Evolutionary conservation across 2,888 invertebrate species (phyloP).

Genomic region (Neocrepidodera transversa): DNA sequence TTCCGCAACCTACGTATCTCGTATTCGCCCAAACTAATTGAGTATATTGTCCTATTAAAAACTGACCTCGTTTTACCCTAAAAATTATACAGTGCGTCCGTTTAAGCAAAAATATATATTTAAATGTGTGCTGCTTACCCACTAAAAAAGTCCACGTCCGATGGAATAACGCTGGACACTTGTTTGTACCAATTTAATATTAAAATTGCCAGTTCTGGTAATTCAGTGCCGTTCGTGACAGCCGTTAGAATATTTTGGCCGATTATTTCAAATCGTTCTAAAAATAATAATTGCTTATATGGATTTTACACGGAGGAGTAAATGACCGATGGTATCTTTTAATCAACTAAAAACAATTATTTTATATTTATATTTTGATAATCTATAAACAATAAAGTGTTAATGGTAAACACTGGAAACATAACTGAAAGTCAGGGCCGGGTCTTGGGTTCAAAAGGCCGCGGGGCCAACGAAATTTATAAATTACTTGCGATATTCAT

Average conservation of each 20-base stretch:
- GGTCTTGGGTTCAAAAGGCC: too few relatives aligned
- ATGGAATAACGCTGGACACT: constrained; percentile 42
- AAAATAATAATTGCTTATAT: constrained; percentile 3
- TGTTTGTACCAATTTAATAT: constrained; percentile 46
- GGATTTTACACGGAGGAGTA: too few relatives aligned
- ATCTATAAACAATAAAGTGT: too few relatives aligned
- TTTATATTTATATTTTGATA: too few relatives aligned
- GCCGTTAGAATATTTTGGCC: constrained; percentile 45
- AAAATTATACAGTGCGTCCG: constrained; percentile 1
- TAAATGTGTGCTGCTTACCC: constrained; percentile 37
- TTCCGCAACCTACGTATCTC: constrained; percentile 44
- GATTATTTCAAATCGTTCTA: constrained; percentile 40
- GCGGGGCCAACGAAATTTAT: too few relatives aligned
- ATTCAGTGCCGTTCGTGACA: constrained; percentile 29
- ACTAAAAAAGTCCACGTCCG: constrained; percentile 41
- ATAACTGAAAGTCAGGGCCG: too few relatives aligned
- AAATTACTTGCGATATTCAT: too few relatives aligned
- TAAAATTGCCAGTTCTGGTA: constrained; percentile 43
- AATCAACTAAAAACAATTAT: too few relatives aligned
- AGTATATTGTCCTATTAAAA: constrained; percentile 43
- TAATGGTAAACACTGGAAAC: too few relatives aligned
- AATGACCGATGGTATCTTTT: too few relatives aligned
- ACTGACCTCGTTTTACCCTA: constrained; percentile 41
- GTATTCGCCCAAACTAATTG: constrained; percentile 45
- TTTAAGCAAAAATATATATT: neutral